Evolutionary conservation across 2,888 invertebrate genomes (phyloP).

Genomic region (Spatulosminthurus flaviceps): DNA sequence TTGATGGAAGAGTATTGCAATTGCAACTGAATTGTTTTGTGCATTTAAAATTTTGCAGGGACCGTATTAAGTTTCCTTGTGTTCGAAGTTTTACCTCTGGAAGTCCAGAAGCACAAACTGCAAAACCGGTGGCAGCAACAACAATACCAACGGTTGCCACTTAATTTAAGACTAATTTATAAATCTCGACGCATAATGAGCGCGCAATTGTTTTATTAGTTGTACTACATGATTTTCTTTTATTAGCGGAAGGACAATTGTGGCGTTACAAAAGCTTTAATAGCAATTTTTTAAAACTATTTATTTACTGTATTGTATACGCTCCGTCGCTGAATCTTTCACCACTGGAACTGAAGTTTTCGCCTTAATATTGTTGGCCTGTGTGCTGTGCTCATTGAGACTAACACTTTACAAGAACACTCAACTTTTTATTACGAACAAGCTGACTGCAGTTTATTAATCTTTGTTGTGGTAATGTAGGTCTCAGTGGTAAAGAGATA

Average conservation of each 20-base stretch:
- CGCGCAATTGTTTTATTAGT: slow-evolving; percentile 25
- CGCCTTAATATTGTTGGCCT: neutral
- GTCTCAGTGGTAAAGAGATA: too few relatives aligned
- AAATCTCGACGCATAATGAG: slow-evolving; percentile 29
- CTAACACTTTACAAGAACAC: too few relatives aligned
- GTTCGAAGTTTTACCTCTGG: slow-evolving; percentile 13
- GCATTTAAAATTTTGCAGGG: too few relatives aligned
- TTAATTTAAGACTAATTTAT: slow-evolving; percentile 33
- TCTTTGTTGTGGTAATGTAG: too few relatives aligned
- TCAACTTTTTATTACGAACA: too few relatives aligned
- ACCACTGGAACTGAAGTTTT: neutral
- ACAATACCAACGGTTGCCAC: slow-evolving; percentile 34
- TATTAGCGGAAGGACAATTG: neutral
- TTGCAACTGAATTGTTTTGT: too few relatives aligned
- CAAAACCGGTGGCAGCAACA: slow-evolving; percentile 12
- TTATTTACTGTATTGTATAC: neutral
- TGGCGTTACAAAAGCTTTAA: slow-evolving; percentile 3
- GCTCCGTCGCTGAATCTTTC: neutral
- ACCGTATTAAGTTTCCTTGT: slow-evolving; percentile 37
- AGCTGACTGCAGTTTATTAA: too few relatives aligned
- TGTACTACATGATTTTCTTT: slow-evolving; percentile 1
- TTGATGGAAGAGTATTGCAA: too few relatives aligned
- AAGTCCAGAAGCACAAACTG: neutral
- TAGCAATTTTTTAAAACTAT: neutral
- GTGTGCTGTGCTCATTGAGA: too few relatives aligned